Conservation (phyloP, 2,888 invertebrate species). For the Lamellibrachia satsuma region DNA sequence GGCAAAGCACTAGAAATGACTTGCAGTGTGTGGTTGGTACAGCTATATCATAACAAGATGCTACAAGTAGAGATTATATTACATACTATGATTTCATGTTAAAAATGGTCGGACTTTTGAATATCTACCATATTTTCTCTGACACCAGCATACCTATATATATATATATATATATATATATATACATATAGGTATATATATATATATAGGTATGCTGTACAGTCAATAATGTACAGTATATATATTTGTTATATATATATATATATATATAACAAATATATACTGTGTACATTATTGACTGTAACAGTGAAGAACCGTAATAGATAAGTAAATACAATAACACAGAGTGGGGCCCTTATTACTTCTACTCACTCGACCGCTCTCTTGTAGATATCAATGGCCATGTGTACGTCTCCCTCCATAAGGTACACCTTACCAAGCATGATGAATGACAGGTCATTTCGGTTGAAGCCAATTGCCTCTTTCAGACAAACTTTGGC, state of each 20-base stretch:
- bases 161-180: slow-evolving; percentile 19
- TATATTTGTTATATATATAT: background rate
- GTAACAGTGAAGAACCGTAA: background rate
- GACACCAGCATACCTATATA: background rate
- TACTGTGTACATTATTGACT: background rate
- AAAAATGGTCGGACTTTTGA: no score
- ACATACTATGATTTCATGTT: no score
- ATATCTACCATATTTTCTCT: no score
- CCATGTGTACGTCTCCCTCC: slow-evolving; percentile 75
- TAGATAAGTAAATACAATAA: background rate
- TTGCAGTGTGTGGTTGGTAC: no score
- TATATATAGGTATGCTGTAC: background rate
- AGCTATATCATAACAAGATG: no score
- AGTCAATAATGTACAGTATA: background rate
- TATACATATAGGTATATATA: background rate
- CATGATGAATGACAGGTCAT: slow-evolving; percentile 78
- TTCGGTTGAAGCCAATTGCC: slow-evolving; percentile 78
- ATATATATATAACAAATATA: background rate
- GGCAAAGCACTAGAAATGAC: no score
- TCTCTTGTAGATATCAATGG: slow-evolving; percentile 77
- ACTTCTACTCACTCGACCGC: slow-evolving; percentile 74
- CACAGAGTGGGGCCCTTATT: background rate
- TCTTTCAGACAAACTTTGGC: slow-evolving; percentile 79
- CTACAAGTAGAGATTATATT: no score
- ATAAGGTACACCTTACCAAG: slow-evolving; percentile 76